These are phyloP conservation scores for Whitmania pigra DNA, from an alignment of 1,140 invertebrate genomes.

Conservation along the genomic window DNA sequence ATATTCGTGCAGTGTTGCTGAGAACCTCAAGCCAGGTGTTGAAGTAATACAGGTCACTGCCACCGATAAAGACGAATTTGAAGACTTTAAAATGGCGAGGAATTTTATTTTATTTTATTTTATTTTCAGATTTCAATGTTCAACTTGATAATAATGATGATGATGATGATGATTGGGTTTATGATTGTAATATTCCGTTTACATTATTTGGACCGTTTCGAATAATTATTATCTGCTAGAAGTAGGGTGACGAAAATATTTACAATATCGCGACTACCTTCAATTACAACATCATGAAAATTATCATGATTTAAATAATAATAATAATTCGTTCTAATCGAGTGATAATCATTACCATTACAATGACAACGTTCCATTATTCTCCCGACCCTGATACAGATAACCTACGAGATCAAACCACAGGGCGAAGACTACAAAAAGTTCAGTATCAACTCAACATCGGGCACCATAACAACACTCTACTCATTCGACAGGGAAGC, in stretches of 20 bases:
- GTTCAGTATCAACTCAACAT: conserved; percentile 83
- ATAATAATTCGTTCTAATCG: too few species aligned
- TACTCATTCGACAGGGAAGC: conserved; percentile 83
- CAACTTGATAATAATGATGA: too few species aligned
- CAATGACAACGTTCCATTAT: neutral
- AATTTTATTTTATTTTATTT: neutral
- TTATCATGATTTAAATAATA: neutral
- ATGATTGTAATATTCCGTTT: too few species aligned
- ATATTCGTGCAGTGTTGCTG: conserved; percentile 65
- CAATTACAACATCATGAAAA: neutral
- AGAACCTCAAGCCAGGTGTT: conserved; percentile 69
- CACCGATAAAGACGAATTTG: conserved; percentile 73
- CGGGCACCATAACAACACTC: conserved; percentile 84
- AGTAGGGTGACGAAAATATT: too few species aligned
- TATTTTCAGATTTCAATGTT: neutral
- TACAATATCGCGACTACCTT: too few species aligned
- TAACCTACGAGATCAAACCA: conserved; percentile 78
- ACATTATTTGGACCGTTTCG: too few species aligned
- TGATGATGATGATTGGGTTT: too few species aligned
- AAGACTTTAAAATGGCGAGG: conserved; percentile 16
- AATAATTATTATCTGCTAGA: too few species aligned
- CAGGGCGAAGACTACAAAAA: conserved; percentile 71
- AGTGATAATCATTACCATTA: neutral
- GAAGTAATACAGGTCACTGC: conserved; percentile 90
- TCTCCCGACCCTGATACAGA: conserved; percentile 45